phyloP scores from a whole-genome alignment of 2,888 invertebrate genomes.

The Cylindroiulus punctatus region DNA sequence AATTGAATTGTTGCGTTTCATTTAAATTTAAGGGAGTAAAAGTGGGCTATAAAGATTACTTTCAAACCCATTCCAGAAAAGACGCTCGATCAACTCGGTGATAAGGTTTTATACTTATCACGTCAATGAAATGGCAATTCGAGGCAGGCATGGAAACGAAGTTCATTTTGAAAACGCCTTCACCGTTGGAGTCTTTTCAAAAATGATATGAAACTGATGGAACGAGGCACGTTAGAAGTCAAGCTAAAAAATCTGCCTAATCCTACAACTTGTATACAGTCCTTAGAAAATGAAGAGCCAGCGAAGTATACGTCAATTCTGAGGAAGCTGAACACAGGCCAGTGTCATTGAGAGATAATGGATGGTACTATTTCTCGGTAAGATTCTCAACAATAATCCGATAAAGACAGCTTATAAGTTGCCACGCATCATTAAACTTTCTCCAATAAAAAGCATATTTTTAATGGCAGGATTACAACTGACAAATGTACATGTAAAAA shows the following conservation, averaged over 20 bases:
- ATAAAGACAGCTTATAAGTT: background rate
- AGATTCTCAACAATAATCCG: slow-evolving; percentile 12
- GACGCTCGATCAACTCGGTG: background rate
- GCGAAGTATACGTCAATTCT: background rate
- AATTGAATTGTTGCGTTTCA: slow-evolving; percentile 9
- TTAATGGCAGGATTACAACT: slow-evolving; percentile 2
- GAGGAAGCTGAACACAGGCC: background rate
- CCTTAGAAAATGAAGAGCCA: background rate
- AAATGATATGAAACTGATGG: background rate
- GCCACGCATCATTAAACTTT: slow-evolving; percentile 1
- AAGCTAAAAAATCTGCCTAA: background rate
- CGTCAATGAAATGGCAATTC: slow-evolving; percentile 23
- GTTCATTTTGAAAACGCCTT: background rate
- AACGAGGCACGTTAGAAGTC: background rate
- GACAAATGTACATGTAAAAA: background rate
- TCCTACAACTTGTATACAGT: background rate
- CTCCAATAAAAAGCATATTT: slow-evolving; percentile 20
- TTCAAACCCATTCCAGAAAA: slow-evolving; percentile 16
- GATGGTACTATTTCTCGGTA: background rate
- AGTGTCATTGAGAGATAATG: background rate
- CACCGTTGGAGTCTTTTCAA: background rate
- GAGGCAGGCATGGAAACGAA: background rate
- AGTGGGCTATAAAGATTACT: slow-evolving; percentile 16
- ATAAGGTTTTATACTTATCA: slow-evolving; percentile 26
- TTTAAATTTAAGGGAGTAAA: slow-evolving; percentile 21